Conservation (phyloP, 2,797 vertebrate genomes). For the Silurus lanzhouensis region DNA sequence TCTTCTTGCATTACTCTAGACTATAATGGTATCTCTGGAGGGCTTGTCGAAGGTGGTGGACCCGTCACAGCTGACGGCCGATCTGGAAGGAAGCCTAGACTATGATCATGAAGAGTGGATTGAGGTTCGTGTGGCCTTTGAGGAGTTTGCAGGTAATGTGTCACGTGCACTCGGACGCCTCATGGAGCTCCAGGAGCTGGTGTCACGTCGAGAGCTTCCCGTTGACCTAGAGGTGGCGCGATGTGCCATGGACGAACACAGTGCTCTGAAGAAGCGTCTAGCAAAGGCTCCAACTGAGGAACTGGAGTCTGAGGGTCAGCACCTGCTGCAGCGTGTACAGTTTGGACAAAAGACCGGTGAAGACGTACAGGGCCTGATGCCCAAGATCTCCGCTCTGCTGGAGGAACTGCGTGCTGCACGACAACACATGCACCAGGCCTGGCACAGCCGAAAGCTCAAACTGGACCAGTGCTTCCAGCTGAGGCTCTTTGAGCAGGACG, state of each 20-base stretch:
- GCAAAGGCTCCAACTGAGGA: constrained; percentile 95
- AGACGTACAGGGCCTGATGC: constrained; percentile 89
- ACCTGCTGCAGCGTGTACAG: constrained; percentile 92
- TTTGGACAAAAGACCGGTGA: constrained; percentile 74
- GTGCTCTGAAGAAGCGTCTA: constrained; percentile 90
- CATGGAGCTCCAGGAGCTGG: constrained; percentile 92
- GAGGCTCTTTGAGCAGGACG: constrained; percentile 94
- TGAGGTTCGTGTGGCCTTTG: constrained; percentile 89
- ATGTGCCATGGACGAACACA: constrained; percentile 93
- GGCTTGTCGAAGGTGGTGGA: constrained; percentile 98
- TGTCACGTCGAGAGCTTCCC: constrained; percentile 92
- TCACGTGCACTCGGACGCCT: constrained; percentile 88
- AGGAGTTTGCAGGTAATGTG: constrained; percentile 93
- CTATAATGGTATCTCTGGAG: constrained; percentile 97
- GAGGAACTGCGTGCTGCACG: constrained; percentile 91
- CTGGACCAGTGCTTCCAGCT: constrained; percentile 98
- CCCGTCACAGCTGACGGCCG: constrained; percentile 93
- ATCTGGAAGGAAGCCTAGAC: constrained; percentile 95
- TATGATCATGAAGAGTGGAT: constrained; percentile 99
- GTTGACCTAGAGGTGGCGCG: constrained; percentile 92
- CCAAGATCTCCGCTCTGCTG: constrained; percentile 90
- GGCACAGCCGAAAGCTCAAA: constrained; percentile 89
- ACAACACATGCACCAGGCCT: constrained; percentile 95
- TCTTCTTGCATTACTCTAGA: constrained; percentile 69
- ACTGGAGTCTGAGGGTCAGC: constrained; percentile 90